phyloP scores from a whole-genome alignment of 2,888 invertebrate genomes.

The Vannuccia rotundouncinata region DNA sequence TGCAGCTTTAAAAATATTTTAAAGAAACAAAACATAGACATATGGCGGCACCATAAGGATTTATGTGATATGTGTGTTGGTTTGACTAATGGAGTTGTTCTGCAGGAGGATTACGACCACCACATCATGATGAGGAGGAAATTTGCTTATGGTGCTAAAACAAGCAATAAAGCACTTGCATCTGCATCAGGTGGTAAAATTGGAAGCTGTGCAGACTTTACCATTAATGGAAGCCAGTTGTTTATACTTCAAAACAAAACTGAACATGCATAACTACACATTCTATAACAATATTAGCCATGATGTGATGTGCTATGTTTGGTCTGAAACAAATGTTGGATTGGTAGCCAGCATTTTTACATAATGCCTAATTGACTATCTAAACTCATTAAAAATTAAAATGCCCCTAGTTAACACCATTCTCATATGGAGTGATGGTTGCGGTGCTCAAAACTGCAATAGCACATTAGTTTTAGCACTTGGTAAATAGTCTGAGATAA shows the following conservation, averaged over 20 bases:
- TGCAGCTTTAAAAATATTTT: not conserved
- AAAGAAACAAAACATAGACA: not conserved
- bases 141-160: not conserved
- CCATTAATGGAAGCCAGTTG: constrained; percentile 20
- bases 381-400: no score
- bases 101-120: constrained; percentile 21
- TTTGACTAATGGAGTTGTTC: constrained; percentile 15
- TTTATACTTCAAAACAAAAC: constrained; percentile 19
- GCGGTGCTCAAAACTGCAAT: constrained; percentile 13
- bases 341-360: constrained; percentile 25
- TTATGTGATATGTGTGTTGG: constrained; percentile 26
- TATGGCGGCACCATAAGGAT: not conserved
- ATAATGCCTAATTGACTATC: not conserved
- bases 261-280: constrained; percentile 5
- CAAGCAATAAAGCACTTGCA: constrained; percentile 2
- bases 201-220: constrained; percentile 22
- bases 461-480: not conserved
- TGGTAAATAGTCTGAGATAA: not conserved
- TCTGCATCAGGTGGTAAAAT: constrained; percentile 21
- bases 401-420: not conserved
- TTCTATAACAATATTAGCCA: not conserved
- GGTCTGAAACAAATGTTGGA: constrained; percentile 15
- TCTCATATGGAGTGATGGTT: constrained; percentile 27
- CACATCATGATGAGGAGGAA: constrained; percentile 17
- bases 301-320: constrained; percentile 23